phyloP scores from a whole-genome alignment of 2,888 invertebrate genomes.

The Synergus itoensis region DNA sequence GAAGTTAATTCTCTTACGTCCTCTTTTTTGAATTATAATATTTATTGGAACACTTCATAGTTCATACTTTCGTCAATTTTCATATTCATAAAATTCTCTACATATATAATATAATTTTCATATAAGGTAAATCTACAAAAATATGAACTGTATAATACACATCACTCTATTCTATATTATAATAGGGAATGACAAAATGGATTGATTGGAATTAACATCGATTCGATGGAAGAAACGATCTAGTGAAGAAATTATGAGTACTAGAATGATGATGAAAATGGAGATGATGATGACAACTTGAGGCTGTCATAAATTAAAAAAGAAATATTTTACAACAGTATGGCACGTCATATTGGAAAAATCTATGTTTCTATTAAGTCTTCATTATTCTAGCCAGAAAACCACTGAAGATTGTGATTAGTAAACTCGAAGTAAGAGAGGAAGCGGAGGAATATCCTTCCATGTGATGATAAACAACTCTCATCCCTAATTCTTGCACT shows the following conservation, averaged over 20 bases:
- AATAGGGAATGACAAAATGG: neutral
- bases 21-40: neutral
- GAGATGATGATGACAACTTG: slow-evolving; percentile 3
- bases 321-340: slow-evolving; percentile 42
- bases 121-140: neutral
- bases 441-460: slow-evolving; percentile 59
- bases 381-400: slow-evolving; percentile 2
- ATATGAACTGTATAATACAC: neutral
- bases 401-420: slow-evolving; percentile 36
- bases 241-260: too few relatives aligned
- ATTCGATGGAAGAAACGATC: neutral
- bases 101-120: neutral
- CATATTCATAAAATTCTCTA: neutral
- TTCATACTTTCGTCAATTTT: neutral
- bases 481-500: slow-evolving; percentile 71
- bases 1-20: neutral
- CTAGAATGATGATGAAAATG: neutral
- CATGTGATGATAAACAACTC: slow-evolving; percentile 64
- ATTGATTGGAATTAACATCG: neutral
- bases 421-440: slow-evolving; percentile 35
- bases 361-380: neutral
- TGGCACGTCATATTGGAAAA: neutral
- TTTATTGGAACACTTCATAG: neutral
- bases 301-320: slow-evolving; percentile 42
- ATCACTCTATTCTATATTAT: neutral